A percentile compares a stretch with the other conserved stretches of the same genome.
Conservation (phyloP, 2,113 vertebrate genomes). For the Cathartes aura region DNA sequence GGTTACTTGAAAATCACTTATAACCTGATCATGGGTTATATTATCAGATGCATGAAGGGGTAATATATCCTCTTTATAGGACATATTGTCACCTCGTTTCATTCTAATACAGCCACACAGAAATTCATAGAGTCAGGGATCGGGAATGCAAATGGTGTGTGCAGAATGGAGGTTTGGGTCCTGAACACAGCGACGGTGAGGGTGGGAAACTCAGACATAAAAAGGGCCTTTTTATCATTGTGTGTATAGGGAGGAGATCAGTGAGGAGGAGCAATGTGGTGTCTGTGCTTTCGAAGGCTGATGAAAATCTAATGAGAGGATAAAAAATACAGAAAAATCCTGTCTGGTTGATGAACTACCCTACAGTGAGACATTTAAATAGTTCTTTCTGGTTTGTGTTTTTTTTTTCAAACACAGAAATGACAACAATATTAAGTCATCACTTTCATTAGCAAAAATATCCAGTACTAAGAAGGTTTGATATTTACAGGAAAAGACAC, state of each 20-base stretch:
- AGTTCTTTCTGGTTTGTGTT: background rate
- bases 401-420: background rate
- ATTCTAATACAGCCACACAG: background rate
- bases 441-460: background rate
- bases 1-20: background rate
- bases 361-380: background rate
- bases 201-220: background rate
- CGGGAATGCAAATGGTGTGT: accelerated
- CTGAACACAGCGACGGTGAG: background rate
- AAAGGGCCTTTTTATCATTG: background rate
- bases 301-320: too few species aligned
- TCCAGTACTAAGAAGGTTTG: background rate
- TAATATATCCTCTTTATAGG: background rate
- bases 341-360: background rate
- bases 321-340: background rate
- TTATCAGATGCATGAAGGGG: background rate
- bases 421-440: background rate
- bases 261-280: background rate
- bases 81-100: background rate
- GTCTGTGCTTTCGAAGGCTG: background rate
- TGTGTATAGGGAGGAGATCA: too few species aligned
- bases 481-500: background rate
- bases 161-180: background rate
- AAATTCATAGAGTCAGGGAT: accelerated
- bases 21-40: accelerated